Evolutionary conservation across 2,113 vertebrate species (phyloP), one percentile per base, ranked within the genome.

Genomic region (Monopterus albus): DNA sequence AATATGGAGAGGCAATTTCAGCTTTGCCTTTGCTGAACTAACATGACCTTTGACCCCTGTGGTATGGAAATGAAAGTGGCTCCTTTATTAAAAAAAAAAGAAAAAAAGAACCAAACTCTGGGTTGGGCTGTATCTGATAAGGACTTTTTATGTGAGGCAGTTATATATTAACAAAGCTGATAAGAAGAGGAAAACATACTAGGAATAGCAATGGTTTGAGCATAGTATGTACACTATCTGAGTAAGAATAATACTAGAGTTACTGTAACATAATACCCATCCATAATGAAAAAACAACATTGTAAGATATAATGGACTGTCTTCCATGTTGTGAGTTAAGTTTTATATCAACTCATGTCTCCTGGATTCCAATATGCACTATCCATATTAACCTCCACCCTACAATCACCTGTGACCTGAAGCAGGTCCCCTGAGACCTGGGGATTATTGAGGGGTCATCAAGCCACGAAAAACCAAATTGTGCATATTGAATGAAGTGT

Each of bases 81-180:
- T 0, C 1, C 65, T 75, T 73, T 17, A 68, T 59, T 60, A 36
- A 78, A 63, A 38, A n/a, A n/a, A n/a, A n/a, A n/a, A n/a, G n/a
- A n/a, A n/a, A n/a, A n/a, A n/a, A n/a, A n/a, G n/a, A n/a, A n/a
- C n/a, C n/a, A n/a, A 12, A 42, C 28, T 55, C 72, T 13, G 38
- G 75, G 77, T 35, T 66, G 50, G 67, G 75, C 52, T 10, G 35
- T 10, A 28, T 35, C 50, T 6, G 87, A 87, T 88, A 89, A 87
- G 71, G 31, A 35, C 2, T 31, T 42, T 46, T 74, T 47, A 60
- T 45, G 47, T 43, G 62, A 51, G 31, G 29, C 18, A 42, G 83
- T 87, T 75, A 87, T 45, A 80, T 69, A 81, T 86, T 86, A 53
- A 87, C 82, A 81, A 67, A 62, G 35, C 62, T 78, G 78, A 88